Percentiles rank a stretch among this genome's conserved stretches.
phyloP scores from a whole-genome alignment of 2,797 vertebrate species.

The Morus bassanus region DNA sequence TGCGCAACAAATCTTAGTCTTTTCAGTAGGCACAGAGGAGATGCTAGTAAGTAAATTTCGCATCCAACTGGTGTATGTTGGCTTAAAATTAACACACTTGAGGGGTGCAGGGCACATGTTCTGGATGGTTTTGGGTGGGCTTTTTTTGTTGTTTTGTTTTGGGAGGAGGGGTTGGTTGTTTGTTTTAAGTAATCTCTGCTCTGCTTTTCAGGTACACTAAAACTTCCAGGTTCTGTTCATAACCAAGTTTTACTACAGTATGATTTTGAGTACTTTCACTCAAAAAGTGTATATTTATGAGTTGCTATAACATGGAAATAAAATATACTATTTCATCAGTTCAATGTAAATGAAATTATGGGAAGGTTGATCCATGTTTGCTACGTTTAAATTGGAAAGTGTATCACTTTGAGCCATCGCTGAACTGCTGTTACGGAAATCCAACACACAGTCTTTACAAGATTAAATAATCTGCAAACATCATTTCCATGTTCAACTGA shows the following conservation, averaged over 20 bases:
- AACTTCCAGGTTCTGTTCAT: background rate
- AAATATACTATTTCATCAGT: background rate
- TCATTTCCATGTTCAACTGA: background rate
- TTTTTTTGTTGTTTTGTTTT: background rate
- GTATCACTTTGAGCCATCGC: background rate
- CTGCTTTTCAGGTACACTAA: background rate
- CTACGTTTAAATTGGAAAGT: background rate
- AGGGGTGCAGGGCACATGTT: fast-evolving
- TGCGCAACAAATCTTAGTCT: background rate
- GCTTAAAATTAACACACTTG: background rate
- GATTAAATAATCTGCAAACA: background rate
- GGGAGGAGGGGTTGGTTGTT: background rate
- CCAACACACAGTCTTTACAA: background rate
- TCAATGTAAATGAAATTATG: background rate
- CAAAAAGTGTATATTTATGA: background rate
- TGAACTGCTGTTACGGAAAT: background rate
- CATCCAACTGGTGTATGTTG: background rate
- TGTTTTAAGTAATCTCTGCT: background rate
- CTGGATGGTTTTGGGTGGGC: background rate
- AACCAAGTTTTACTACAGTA: background rate
- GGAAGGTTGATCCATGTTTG: background rate
- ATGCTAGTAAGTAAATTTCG: background rate
- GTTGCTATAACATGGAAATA: background rate
- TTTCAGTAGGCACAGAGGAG: background rate
- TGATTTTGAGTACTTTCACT: background rate